Conservation (phyloP, 2,113 vertebrate species). For the Podarcis raffonei region DNA sequence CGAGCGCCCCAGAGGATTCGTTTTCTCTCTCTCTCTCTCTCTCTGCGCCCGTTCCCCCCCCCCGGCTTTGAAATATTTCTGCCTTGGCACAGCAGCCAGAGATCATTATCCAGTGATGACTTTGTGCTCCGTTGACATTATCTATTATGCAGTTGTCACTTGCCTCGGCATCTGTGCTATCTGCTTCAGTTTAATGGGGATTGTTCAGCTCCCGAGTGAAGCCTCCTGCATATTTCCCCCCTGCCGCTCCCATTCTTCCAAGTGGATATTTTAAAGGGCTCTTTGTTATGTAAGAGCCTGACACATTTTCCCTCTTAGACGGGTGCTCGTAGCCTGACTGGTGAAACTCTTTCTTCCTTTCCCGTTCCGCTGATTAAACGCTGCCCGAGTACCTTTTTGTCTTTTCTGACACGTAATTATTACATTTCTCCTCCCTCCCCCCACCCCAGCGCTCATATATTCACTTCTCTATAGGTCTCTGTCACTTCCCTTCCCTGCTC, state of each 20-base stretch:
- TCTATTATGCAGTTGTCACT: background rate
- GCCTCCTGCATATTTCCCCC: background rate
- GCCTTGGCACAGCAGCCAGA: background rate
- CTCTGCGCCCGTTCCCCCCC: accelerated
- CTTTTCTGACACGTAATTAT: background rate
- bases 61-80: background rate
- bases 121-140: background rate
- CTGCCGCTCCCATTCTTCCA: background rate
- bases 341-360: background rate
- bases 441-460: too few relatives aligned
- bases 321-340: background rate
- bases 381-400: background rate
- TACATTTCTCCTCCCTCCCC: background rate
- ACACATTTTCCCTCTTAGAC: background rate
- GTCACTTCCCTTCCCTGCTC: too few relatives aligned
- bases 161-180: background rate
- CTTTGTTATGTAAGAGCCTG: background rate
- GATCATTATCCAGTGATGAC: conserved; percentile 4
- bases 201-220: background rate
- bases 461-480: background rate
- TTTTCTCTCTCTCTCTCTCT: too few relatives aligned
- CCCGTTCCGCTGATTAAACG: background rate
- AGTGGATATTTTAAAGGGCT: background rate
- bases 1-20: too few relatives aligned
- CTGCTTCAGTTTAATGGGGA: background rate